These are phyloP conservation scores for Anolis sagrei DNA, from an alignment of 2,113 vertebrate species.

Conservation along the genomic window DNA sequence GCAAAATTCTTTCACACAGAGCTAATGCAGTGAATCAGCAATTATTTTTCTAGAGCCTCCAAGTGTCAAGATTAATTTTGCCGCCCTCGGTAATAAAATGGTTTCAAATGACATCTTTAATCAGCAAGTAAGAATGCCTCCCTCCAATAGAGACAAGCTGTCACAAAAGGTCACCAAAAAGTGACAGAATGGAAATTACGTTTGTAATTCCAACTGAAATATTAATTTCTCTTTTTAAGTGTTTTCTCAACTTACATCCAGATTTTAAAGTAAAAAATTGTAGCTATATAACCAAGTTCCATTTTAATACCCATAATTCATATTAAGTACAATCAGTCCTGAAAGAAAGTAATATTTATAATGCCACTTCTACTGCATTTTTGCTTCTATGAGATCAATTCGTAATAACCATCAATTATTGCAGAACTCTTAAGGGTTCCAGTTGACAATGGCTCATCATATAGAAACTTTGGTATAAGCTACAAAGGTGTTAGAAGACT, in stretches of 20 bases:
- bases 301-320: conserved; percentile 50
- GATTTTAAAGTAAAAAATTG: conserved; percentile 66
- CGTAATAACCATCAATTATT: conserved; percentile 8
- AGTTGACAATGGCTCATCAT: conserved; percentile 31
- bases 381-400: conserved; percentile 19
- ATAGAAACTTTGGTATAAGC: background rate
- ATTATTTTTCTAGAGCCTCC: conserved; percentile 88
- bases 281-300: conserved; percentile 56
- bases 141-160: conserved; percentile 89
- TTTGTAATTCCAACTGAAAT: conserved; percentile 89
- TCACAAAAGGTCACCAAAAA: conserved; percentile 91
- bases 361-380: conserved; percentile 44
- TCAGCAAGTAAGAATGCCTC: conserved; percentile 86
- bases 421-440: background rate
- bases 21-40: conserved; percentile 86
- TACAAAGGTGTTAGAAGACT: conserved; percentile 2
- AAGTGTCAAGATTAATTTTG: conserved; percentile 93
- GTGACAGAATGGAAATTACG: conserved; percentile 88
- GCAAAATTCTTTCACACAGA: conserved; percentile 65
- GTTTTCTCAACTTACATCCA: conserved; percentile 77
- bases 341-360: conserved; percentile 39
- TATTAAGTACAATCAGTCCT: conserved; percentile 47
- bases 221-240: conserved; percentile 82
- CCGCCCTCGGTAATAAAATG: conserved; percentile 87
- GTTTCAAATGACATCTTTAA: conserved; percentile 94